phyloP scores from a whole-genome alignment of 2,797 vertebrate species.

The Centroberyx gerrardi region DNA sequence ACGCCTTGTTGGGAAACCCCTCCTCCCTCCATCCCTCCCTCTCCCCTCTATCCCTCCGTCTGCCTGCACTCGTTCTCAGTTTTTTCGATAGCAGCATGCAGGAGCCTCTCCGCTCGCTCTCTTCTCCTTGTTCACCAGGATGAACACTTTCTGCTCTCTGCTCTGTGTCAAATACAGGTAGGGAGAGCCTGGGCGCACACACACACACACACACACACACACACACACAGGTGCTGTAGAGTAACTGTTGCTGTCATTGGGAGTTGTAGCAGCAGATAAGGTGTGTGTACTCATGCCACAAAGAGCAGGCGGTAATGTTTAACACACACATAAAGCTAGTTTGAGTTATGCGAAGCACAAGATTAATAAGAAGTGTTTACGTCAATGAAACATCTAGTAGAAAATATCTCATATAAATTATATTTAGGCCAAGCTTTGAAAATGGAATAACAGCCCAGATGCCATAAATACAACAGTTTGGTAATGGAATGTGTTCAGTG shows the following conservation, averaged over 20 bases:
- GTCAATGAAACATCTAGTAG: too few species aligned
- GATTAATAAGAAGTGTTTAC: too few species aligned
- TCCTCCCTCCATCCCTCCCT: constrained; percentile 56
- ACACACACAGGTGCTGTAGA: background rate
- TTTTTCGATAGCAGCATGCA: constrained; percentile 86
- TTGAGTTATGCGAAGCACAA: too few species aligned
- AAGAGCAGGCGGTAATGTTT: background rate
- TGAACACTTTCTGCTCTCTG: constrained; percentile 94
- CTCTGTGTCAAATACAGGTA: constrained; percentile 98
- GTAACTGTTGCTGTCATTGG: constrained; percentile 26
- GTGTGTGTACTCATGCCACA: background rate
- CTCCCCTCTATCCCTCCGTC: constrained; percentile 11
- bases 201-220: constrained; percentile 18
- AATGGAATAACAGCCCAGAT: too few species aligned
- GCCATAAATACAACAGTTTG: too few species aligned
- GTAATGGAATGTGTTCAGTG: too few species aligned
- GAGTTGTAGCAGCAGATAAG: constrained; percentile 5
- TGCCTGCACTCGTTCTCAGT: constrained; percentile 24
- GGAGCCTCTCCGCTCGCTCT: constrained; percentile 71
- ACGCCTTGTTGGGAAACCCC: constrained; percentile 78
- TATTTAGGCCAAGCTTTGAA: too few species aligned
- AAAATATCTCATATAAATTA: too few species aligned
- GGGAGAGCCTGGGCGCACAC: constrained; percentile 35
- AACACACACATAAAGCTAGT: background rate
- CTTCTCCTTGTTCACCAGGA: constrained; percentile 85